phyloP scores from a whole-genome alignment of 2,888 invertebrate species.

The Parochlus steinenii region DNA sequence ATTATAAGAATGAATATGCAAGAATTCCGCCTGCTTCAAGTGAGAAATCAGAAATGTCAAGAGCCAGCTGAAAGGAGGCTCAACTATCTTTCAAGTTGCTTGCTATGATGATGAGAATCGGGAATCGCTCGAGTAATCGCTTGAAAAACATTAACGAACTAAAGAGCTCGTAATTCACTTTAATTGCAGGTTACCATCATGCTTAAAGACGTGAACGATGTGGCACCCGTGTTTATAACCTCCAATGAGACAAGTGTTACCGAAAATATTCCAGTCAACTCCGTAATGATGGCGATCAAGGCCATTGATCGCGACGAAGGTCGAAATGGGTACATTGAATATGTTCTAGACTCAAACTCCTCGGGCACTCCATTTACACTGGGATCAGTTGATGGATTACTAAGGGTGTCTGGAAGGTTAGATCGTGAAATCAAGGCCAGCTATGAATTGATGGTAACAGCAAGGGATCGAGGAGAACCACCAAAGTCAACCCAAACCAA shows the following conservation, averaged over 20 bases:
- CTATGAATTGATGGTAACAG: slow-evolving; percentile 63
- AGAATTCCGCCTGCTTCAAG: too few species aligned
- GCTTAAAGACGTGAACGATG: slow-evolving; percentile 82
- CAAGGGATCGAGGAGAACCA: slow-evolving; percentile 76
- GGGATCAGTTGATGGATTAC: slow-evolving; percentile 72
- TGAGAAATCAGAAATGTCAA: too few species aligned
- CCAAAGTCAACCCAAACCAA: slow-evolving; percentile 50
- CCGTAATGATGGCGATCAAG: slow-evolving; percentile 76
- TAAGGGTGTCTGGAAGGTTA: slow-evolving; percentile 68
- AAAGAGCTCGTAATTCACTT: slow-evolving; percentile 10
- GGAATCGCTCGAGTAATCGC: too few species aligned
- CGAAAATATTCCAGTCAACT: slow-evolving; percentile 74
- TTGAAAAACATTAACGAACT: too few species aligned
- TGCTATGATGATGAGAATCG: too few species aligned
- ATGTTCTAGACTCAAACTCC: slow-evolving; percentile 53
- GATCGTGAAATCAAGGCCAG: slow-evolving; percentile 66
- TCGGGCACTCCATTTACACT: slow-evolving; percentile 56
- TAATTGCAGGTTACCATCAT: slow-evolving; percentile 61
- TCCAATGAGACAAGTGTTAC: slow-evolving; percentile 60
- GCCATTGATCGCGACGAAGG: slow-evolving; percentile 83
- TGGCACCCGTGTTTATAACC: slow-evolving; percentile 72
- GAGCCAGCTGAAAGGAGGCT: too few species aligned
- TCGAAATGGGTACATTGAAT: slow-evolving; percentile 80
- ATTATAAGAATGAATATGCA: too few species aligned
- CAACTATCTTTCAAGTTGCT: too few species aligned